phyloP scores from a whole-genome alignment of 2,113 vertebrate genomes.

The Daubentonia madagascariensis region DNA sequence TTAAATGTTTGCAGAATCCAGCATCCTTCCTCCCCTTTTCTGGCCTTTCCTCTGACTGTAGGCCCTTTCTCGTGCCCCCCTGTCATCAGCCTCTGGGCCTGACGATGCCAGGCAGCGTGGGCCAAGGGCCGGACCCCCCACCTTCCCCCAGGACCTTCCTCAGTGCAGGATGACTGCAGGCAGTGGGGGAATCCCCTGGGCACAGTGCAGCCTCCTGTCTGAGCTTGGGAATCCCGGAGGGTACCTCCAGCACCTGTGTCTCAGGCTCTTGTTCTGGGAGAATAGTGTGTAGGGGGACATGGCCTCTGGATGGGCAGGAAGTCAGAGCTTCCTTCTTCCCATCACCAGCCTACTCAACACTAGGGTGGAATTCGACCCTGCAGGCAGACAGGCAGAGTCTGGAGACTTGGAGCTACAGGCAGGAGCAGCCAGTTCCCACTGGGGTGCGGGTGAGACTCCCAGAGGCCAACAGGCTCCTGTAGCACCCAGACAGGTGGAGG shows the following conservation, averaged over 20 bases:
- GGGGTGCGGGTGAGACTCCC: background rate
- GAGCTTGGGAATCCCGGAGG: fast-evolving
- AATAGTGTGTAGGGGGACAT: too few species aligned
- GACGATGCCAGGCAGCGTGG: too few species aligned
- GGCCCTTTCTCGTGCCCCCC: fast-evolving
- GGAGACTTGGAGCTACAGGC: background rate
- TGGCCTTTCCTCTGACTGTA: background rate
- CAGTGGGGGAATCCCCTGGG: background rate
- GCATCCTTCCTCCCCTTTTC: fast-evolving
- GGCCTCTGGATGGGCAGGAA: too few species aligned
- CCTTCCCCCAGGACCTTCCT: background rate
- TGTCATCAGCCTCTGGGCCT: background rate
- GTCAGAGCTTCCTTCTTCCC: background rate
- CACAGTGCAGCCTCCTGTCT: background rate
- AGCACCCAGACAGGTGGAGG: background rate
- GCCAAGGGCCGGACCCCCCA: background rate
- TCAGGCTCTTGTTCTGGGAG: background rate
- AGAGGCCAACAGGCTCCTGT: background rate
- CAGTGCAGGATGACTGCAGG: background rate
- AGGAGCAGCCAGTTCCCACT: background rate
- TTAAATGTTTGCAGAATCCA: fast-evolving
- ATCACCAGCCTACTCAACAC: fast-evolving
- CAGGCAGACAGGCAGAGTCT: background rate
- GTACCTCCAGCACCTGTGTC: background rate
- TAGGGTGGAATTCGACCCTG: background rate